Evolutionary conservation across 2,888 invertebrate genomes (phyloP).

Genomic region (Pyrrhosoma nymphula): DNA sequence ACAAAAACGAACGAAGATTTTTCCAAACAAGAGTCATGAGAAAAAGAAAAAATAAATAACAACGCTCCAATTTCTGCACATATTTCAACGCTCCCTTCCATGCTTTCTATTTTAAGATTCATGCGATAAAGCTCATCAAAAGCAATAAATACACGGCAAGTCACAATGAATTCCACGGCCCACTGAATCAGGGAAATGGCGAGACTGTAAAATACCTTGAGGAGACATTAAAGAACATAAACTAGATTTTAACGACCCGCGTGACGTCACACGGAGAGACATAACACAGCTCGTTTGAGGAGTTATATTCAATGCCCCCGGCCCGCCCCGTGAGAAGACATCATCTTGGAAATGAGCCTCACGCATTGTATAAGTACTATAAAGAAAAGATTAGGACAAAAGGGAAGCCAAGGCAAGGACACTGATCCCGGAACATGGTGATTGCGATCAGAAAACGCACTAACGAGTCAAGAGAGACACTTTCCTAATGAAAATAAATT

Average conservation of each 20-base stretch:
- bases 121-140: neutral
- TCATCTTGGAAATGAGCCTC: neutral
- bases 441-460: neutral
- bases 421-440: neutral
- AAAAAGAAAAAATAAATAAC: neutral
- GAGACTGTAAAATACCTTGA: neutral
- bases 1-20: neutral
- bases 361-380: neutral
- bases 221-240: conserved; percentile 11
- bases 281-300: neutral
- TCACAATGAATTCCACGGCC: neutral
- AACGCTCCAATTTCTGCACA: neutral
- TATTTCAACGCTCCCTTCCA: neutral
- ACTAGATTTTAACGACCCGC: conserved; percentile 1
- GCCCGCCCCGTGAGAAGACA: neutral
- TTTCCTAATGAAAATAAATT: neutral
- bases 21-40: neutral
- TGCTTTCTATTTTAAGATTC: neutral
- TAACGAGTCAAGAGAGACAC: neutral
- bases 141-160: neutral
- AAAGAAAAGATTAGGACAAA: neutral
- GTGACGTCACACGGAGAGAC: neutral
- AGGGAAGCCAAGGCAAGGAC: neutral
- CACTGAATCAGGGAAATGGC: neutral
- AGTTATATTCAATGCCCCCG: neutral